Conservation (phyloP, 2,797 vertebrate species). For the Chiropotes sagulatus region DNA sequence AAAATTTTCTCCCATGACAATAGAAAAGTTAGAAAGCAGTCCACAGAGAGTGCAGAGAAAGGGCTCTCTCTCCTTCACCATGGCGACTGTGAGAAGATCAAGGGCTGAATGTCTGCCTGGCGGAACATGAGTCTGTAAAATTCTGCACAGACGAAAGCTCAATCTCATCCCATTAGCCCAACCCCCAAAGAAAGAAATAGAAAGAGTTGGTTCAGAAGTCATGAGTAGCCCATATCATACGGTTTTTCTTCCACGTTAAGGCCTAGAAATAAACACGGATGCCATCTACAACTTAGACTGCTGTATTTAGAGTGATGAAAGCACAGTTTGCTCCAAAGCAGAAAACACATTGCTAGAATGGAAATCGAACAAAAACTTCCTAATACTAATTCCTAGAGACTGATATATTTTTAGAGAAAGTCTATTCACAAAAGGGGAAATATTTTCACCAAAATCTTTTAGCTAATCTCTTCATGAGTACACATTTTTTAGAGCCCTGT, state of each 20-base stretch:
- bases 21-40: conserved; percentile 57
- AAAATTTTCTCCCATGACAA: conserved; percentile 66
- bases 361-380: background rate
- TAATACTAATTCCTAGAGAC: background rate
- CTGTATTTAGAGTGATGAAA: background rate
- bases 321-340: background rate
- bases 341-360: background rate
- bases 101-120: background rate
- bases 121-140: background rate
- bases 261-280: background rate
- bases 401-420: background rate
- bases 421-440: background rate
- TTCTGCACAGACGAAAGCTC: background rate
- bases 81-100: background rate
- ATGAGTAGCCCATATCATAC: background rate
- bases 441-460: background rate
- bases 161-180: background rate
- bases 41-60: background rate
- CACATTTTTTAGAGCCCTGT: background rate
- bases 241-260: background rate
- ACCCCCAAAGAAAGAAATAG: background rate
- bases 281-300: background rate
- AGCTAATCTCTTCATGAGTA: background rate
- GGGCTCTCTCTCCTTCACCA: conserved; percentile 60
- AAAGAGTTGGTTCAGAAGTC: background rate